These are phyloP conservation scores for Sebastes minor DNA, from an alignment of 2,797 vertebrate genomes.

Conservation along the genomic window DNA sequence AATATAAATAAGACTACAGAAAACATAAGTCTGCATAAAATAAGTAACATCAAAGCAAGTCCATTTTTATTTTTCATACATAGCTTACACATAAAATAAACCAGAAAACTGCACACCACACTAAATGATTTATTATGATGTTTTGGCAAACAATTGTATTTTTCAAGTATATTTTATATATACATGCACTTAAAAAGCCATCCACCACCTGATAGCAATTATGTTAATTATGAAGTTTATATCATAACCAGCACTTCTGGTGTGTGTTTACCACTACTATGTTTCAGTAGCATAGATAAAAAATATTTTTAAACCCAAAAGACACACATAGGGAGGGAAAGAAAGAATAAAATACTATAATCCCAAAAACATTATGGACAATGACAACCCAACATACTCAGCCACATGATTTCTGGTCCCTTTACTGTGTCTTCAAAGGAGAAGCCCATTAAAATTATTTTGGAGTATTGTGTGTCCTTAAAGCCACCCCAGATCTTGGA, in stretches of 20 bases:
- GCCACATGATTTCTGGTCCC: slow-evolving; percentile 1
- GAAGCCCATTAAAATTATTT: background rate
- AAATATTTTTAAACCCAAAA: slow-evolving; percentile 7
- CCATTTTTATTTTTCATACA: background rate
- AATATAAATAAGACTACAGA: background rate
- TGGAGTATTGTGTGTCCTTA: background rate
- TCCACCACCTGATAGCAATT: slow-evolving; percentile 32
- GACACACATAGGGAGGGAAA: background rate
- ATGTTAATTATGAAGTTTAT: slow-evolving; percentile 40
- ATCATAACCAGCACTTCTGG: slow-evolving; percentile 26
- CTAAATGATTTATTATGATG: slow-evolving; percentile 15
- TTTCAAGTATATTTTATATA: slow-evolving; percentile 1
- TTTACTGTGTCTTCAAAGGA: slow-evolving; percentile 1
- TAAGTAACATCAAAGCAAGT: background rate
- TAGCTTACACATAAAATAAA: background rate
- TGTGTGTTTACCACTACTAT: slow-evolving; percentile 8
- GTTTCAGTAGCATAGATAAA: slow-evolving; percentile 16
- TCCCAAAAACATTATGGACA: slow-evolving; percentile 9
- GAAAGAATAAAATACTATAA: slow-evolving; percentile 28
- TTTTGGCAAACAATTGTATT: slow-evolving; percentile 11
- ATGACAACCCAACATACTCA: background rate
- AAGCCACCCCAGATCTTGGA: background rate
- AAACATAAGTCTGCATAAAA: background rate
- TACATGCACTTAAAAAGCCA: slow-evolving; percentile 33
- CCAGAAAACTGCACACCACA: background rate